Base-by-base conservation (phyloP, 2,113 vertebrate genomes). In the Ctenodactylus gundi region DNA sequence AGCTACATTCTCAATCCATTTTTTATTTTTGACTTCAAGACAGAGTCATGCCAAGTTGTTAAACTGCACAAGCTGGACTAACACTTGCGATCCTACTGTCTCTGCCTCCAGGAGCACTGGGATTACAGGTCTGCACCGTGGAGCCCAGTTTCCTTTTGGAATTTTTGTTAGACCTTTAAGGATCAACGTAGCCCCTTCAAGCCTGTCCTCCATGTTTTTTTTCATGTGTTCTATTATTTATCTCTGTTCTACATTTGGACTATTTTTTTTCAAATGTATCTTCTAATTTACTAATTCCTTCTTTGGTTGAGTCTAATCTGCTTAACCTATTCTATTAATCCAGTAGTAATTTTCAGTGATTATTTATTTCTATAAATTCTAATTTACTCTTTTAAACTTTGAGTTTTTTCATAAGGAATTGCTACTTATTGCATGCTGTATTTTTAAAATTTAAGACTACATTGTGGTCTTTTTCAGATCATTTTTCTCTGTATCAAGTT, bases 261-360 rank as follows among this genome's bases (percentile, higher is more conserved):
- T n/a, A 89, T 77, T 65, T 44, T 36, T 88, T 51, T 58, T 51
- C 68, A 90, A 72, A 77, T 89, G n/a, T 89, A 15, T 72, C 23
- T 91, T 65, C 55, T 49, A 70, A 6, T 92, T 83, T 89, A 68
- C n/a, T 85, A 62, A 89, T 83, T 86, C 11, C 10, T 85, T 81
- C 5, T 89, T 67, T 27, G 86, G 17, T 29, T 29, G 36, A 53
- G 41, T 94, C 57, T 67, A 58, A 75, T 87, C 11, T 55, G 23
- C 3, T 90, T 88, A 93, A 78, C 21, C 4, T 31, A 21, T 55
- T 62, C 53, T 31, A 21, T 55, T 62, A 46, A 78, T 57, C 21
- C 14, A 62, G 20, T n/a, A 27, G 51, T 62, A 75, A 93, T 84
- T 93, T 62, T 81, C 83, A 95, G 64, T 70, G 27, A 49, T 36